Percentiles rank a stretch among this genome's conserved stretches.
Conservation (phyloP, 2,888 invertebrate genomes). For the Tanaodytes sp. region DNA sequence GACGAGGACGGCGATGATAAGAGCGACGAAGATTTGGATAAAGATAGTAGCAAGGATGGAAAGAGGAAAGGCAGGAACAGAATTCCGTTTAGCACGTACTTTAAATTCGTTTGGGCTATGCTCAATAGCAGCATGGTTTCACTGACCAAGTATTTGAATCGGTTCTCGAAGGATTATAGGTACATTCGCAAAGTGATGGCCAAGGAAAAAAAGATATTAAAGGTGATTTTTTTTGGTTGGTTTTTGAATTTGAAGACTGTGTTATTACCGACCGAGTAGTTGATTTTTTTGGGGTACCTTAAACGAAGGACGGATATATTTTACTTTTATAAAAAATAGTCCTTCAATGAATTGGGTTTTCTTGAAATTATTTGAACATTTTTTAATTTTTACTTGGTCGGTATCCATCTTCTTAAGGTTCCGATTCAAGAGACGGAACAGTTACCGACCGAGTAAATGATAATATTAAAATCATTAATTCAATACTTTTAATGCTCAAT, state of each 20-base stretch:
- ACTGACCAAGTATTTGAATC: slow-evolving; percentile 86
- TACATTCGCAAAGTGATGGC: slow-evolving; percentile 92
- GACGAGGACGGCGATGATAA: not conserved
- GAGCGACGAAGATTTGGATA: slow-evolving; percentile 64
- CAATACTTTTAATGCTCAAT: too few relatives aligned
- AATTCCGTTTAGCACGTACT: slow-evolving; percentile 75
- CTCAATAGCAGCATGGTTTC: slow-evolving; percentile 86
- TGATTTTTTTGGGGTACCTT: too few relatives aligned
- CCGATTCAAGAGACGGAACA: too few relatives aligned
- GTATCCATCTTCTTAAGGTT: too few relatives aligned
- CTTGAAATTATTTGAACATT: not conserved
- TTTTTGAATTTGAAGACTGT: too few relatives aligned
- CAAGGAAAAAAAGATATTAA: slow-evolving; percentile 89
- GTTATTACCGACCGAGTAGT: too few relatives aligned
- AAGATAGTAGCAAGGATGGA: slow-evolving; percentile 14
- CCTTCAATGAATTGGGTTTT: too few relatives aligned
- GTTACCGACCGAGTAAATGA: too few relatives aligned
- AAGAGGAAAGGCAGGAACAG: slow-evolving; percentile 71
- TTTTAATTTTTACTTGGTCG: too few relatives aligned
- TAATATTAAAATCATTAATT: not conserved
- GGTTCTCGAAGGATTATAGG: slow-evolving; percentile 93
- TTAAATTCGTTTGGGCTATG: slow-evolving; percentile 80
- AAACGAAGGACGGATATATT: too few relatives aligned
- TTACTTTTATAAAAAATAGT: too few relatives aligned
- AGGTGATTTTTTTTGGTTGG: too few relatives aligned